A percentile compares a stretch with the other conserved stretches of the same genome.
Conservation (phyloP, 2,888 invertebrate genomes). For the Pediacus dermestoides region DNA sequence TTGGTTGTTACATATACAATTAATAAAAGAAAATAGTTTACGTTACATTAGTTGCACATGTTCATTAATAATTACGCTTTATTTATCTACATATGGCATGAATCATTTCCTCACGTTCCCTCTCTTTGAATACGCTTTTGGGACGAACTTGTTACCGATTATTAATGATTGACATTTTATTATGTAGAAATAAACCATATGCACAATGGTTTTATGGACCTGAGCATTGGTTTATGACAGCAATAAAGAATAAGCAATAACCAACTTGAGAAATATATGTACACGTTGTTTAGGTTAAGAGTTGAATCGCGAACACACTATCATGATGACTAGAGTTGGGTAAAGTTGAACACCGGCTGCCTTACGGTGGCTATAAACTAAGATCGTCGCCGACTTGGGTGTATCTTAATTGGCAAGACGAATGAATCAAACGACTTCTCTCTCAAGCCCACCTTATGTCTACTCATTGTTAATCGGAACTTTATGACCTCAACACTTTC, state of each 20-base stretch:
- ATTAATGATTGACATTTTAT: slow-evolving; percentile 12
- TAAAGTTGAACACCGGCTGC: slow-evolving; percentile 18
- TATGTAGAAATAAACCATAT: slow-evolving; percentile 18
- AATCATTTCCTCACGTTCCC: slow-evolving; percentile 1
- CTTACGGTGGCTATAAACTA: slow-evolving; percentile 33
- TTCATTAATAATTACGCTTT: too few species aligned
- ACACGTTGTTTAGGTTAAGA: slow-evolving; percentile 20
- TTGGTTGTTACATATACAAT: too few species aligned
- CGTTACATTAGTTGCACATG: too few species aligned
- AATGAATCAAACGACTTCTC: slow-evolving; percentile 36
- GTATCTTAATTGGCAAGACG: slow-evolving; percentile 41
- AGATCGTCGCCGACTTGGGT: slow-evolving; percentile 35
- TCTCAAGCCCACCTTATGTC: slow-evolving; percentile 35
- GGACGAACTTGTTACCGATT: slow-evolving; percentile 18
- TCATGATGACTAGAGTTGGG: slow-evolving; percentile 5
- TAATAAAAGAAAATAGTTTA: too few species aligned
- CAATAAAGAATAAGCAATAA: slow-evolving; percentile 34
- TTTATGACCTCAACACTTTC: slow-evolving; percentile 28
- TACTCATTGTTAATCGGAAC: slow-evolving; percentile 34
- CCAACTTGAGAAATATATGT: slow-evolving; percentile 22
- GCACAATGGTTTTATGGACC: slow-evolving; percentile 30
- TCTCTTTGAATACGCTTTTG: slow-evolving; percentile 4
- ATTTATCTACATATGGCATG: too few species aligned
- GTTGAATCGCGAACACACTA: slow-evolving; percentile 15
- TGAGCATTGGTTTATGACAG: slow-evolving; percentile 34